Conservation (phyloP, 2,113 vertebrate genomes). For the Caranx melampygus region DNA sequence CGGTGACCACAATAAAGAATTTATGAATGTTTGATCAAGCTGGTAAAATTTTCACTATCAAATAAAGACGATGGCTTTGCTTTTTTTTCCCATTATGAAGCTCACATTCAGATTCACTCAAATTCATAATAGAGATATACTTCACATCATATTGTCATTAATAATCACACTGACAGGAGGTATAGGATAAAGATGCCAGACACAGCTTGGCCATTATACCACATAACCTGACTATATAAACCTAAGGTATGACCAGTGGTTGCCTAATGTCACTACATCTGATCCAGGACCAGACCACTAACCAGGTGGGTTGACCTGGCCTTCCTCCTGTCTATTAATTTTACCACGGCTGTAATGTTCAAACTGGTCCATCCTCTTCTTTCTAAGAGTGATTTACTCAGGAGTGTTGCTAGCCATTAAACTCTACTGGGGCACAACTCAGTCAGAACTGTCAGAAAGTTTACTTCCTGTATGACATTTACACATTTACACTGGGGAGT, state of each 20-base stretch:
- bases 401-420: too few species aligned
- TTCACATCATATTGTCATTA: neutral
- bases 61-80: neutral
- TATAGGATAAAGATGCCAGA: conserved; percentile 2
- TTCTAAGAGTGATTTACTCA: neutral
- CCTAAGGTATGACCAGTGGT: neutral
- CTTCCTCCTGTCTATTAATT: neutral
- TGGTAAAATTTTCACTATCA: neutral
- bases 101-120: neutral
- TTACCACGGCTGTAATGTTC: neutral
- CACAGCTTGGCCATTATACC: conserved; percentile 16
- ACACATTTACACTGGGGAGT: neutral
- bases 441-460: too few species aligned
- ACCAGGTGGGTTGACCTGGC: neutral
- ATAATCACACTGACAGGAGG: neutral
- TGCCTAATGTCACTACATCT: conserved; percentile 6
- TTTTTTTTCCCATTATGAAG: neutral
- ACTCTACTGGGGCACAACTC: too few species aligned
- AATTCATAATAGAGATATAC: too few species aligned
- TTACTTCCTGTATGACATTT: too few species aligned
- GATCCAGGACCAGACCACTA: neutral
- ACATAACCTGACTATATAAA: neutral
- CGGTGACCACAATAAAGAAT: too few species aligned
- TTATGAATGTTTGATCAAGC: neutral
- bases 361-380: neutral